A percentile compares a stretch with the other conserved stretches of the same genome.
phyloP scores from a whole-genome alignment of 2,888 invertebrate species.

The Heterodera filipjevi region DNA sequence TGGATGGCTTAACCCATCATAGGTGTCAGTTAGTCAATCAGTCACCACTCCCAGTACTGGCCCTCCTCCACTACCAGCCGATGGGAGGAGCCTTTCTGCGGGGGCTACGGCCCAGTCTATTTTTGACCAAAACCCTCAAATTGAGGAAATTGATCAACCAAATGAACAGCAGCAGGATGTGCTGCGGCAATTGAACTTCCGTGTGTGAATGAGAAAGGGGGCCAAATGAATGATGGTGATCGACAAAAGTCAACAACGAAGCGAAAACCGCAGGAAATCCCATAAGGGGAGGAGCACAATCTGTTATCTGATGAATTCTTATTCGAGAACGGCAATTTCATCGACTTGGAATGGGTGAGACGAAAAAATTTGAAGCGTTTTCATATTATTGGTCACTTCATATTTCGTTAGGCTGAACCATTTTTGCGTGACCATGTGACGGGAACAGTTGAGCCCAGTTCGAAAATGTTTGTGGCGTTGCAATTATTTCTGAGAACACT shows the following conservation, averaged over 20 bases:
- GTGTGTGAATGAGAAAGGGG: background rate
- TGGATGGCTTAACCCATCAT: too few species aligned
- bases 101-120: too few species aligned
- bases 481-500: constrained; percentile 85
- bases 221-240: background rate
- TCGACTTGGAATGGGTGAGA: constrained; percentile 19
- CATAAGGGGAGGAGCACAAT: background rate
- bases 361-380: too few species aligned
- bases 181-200: background rate
- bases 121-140: too few species aligned
- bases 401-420: constrained; percentile 19
- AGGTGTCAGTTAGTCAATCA: too few species aligned
- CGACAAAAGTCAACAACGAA: background rate
- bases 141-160: background rate
- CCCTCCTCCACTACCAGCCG: too few species aligned
- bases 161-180: background rate
- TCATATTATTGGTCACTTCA: too few species aligned
- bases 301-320: constrained; percentile 7
- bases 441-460: constrained; percentile 87
- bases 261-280: background rate
- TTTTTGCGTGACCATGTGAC: constrained; percentile 73
- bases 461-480: constrained; percentile 91
- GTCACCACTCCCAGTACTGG: too few species aligned
- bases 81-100: too few species aligned
- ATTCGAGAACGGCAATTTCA: background rate